phyloP scores from a whole-genome alignment of 2,888 invertebrate species.

The Caenorhabditis imperialis region DNA sequence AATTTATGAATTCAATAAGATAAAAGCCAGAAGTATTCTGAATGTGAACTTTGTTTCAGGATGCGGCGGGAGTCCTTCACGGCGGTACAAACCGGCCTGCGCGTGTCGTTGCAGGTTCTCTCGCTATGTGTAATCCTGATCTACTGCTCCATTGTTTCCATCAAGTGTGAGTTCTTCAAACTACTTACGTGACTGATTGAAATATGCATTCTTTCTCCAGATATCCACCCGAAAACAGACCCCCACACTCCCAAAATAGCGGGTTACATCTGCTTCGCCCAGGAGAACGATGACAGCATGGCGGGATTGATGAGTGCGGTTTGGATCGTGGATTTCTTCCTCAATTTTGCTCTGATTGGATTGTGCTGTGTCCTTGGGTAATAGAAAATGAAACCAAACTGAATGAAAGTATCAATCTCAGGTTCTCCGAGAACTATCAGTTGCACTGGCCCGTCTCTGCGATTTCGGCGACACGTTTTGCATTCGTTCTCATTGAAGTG shows the following conservation, averaged over 20 bases:
- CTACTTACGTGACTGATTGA: neutral
- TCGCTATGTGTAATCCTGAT: no score
- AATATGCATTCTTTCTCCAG: constrained; percentile 2
- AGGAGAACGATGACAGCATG: neutral
- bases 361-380: constrained; percentile 3
- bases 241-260: neutral
- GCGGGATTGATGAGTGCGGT: constrained; percentile 6
- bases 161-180: no score
- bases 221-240: constrained; percentile 2
- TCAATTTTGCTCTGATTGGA: neutral
- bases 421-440: neutral
- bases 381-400: neutral
- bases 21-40: no score
- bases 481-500: constrained; percentile 1
- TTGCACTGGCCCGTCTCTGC: constrained; percentile 16
- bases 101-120: no score
- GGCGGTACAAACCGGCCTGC: no score
- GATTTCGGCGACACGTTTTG: neutral
- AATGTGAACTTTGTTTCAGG: no score
- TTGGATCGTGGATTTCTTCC: constrained; percentile 1
- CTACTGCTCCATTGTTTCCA: no score
- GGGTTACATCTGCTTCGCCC: constrained; percentile 15
- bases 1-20: no score
- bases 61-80: no score
- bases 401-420: constrained; percentile 1